Percentiles rank a stretch among this genome's conserved stretches.
Evolutionary conservation across 2,113 vertebrate genomes (phyloP).

Genomic region (Poicephalus meyeri): DNA sequence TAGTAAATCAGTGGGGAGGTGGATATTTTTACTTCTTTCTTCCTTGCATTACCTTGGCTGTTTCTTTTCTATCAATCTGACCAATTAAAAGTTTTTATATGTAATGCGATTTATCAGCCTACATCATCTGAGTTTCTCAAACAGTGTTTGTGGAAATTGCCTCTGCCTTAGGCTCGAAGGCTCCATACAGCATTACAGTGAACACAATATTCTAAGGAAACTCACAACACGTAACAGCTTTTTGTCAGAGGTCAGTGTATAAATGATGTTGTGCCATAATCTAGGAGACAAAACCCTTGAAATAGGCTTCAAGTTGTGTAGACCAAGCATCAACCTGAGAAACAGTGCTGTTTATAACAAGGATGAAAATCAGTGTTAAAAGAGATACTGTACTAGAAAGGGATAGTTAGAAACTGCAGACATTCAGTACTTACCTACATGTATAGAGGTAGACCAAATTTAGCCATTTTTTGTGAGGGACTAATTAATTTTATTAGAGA

Average conservation of each 20-base stretch:
- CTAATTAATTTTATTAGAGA: conserved; percentile 72
- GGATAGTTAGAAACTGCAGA: background rate
- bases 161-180: background rate
- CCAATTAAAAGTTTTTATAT: background rate
- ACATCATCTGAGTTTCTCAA: background rate
- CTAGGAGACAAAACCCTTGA: background rate
- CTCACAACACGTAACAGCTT: background rate
- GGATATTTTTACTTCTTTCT: background rate
- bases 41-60: background rate
- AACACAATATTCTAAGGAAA: background rate
- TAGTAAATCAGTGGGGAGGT: background rate
- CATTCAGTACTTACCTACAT: background rate
- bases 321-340: background rate
- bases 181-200: background rate
- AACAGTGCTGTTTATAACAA: background rate
- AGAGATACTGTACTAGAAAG: background rate
- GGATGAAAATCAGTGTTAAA: background rate
- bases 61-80: background rate
- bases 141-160: background rate
- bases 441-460: background rate
- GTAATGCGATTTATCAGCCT: background rate
- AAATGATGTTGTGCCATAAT: background rate
- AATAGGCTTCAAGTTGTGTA: background rate
- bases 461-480: background rate
- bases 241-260: background rate